phyloP scores from a whole-genome alignment of 2,888 invertebrate species.

The Cylloceria caligata region DNA sequence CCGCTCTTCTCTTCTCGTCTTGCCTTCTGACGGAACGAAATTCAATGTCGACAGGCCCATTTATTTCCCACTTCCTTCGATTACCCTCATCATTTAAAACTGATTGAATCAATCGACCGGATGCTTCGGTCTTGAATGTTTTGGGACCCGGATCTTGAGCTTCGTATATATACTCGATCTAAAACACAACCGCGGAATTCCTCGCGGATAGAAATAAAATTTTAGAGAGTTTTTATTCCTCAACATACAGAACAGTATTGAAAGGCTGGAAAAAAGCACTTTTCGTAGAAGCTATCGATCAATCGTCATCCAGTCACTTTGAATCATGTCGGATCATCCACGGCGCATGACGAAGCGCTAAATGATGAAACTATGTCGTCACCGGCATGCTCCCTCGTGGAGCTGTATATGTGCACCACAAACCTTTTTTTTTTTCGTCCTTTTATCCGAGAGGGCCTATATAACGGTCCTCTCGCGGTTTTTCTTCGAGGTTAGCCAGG shows the following conservation, averaged over 20 bases:
- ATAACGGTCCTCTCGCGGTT: conserved; percentile 44
- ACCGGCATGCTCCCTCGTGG: conserved; percentile 40
- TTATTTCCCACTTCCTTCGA: conserved; percentile 10
- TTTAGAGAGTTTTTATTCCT: conserved; percentile 27
- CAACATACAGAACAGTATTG: conserved; percentile 35
- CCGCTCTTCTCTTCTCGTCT: neutral
- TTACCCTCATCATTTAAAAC: neutral
- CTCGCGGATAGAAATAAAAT: conserved; percentile 8
- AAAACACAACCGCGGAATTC: neutral
- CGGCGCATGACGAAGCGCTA: conserved; percentile 17
- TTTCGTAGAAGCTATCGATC: conserved; percentile 60
- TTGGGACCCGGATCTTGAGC: neutral
- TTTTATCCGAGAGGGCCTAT: conserved; percentile 20
- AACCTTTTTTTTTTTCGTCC: conserved; percentile 25
- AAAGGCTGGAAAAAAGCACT: conserved; percentile 47
- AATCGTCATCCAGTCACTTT: conserved; percentile 55
- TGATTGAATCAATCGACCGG: neutral
- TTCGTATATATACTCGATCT: neutral
- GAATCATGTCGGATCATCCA: conserved; percentile 44
- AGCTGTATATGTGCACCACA: conserved; percentile 32
- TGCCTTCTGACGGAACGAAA: neutral
- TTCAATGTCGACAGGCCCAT: neutral
- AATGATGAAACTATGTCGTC: conserved; percentile 61
- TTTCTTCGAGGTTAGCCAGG: conserved; percentile 22
- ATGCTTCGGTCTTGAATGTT: neutral